These are phyloP conservation scores for Tortrix viridana DNA, from an alignment of 2,888 invertebrate species.

Conservation along the genomic window DNA sequence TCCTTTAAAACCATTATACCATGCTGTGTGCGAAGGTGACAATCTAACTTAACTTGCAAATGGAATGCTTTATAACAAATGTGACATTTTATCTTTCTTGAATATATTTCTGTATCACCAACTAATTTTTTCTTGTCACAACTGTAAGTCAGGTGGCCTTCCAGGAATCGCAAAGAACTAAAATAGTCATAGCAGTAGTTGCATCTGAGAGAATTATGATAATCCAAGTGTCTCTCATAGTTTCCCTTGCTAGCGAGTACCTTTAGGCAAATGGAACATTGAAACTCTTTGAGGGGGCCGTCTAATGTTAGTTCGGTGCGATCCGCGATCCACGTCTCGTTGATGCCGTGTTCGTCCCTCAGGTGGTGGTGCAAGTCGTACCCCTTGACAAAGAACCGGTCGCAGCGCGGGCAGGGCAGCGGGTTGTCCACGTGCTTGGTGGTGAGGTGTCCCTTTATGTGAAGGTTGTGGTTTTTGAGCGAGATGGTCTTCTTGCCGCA, in stretches of 20 bases:
- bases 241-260: constrained; percentile 77
- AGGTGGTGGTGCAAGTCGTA: constrained; percentile 76
- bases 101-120: constrained; percentile 71
- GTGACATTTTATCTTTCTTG: constrained; percentile 74
- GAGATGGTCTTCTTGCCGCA: constrained; percentile 76
- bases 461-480: constrained; percentile 67
- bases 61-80: constrained; percentile 80
- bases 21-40: constrained; percentile 75
- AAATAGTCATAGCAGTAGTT: constrained; percentile 81
- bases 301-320: constrained; percentile 56
- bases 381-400: constrained; percentile 68
- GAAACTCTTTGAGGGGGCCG: constrained; percentile 72
- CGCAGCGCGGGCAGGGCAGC: constrained; percentile 71
- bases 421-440: constrained; percentile 72
- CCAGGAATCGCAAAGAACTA: constrained; percentile 70
- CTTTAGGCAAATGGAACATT: constrained; percentile 78
- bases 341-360: constrained; percentile 67
- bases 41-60: constrained; percentile 77
- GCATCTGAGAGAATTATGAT: constrained; percentile 77
- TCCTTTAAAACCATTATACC: constrained; percentile 59
- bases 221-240: constrained; percentile 77
- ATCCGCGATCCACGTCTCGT: constrained; percentile 76
- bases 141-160: constrained; percentile 74
- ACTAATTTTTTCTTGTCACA: constrained; percentile 75
- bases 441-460: constrained; percentile 72